A percentile compares a stretch with the other conserved stretches of the same genome.
These are phyloP conservation scores for Probaryconus sp. DNA, from an alignment of 1,140 invertebrate species.

Conservation along the genomic window DNA sequence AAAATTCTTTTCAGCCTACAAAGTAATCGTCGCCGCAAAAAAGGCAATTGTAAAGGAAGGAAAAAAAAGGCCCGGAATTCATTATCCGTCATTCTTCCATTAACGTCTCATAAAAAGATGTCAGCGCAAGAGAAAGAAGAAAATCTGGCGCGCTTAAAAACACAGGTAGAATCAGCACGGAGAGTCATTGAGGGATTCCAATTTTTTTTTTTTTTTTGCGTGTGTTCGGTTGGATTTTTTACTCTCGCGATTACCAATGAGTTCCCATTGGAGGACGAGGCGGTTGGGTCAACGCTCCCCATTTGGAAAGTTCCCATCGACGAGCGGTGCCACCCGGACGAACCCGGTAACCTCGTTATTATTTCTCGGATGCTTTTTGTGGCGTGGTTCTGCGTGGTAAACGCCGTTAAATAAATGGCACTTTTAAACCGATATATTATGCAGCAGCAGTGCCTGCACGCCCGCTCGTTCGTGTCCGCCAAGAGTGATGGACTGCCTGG, in stretches of 20 bases:
- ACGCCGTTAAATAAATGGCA: constrained; percentile 77
- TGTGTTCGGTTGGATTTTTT: constrained; percentile 14
- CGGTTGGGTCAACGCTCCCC: constrained; percentile 24
- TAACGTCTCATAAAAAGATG: too few relatives aligned
- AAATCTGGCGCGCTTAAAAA: too few relatives aligned
- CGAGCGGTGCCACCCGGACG: constrained; percentile 56
- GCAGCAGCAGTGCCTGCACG: constrained; percentile 61
- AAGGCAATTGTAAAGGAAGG: too few relatives aligned
- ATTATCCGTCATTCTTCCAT: too few relatives aligned
- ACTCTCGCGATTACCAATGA: neutral
- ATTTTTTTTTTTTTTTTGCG: constrained; percentile 14
- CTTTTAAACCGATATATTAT: constrained; percentile 78
- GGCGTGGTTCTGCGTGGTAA: constrained; percentile 67
- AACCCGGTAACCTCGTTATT: constrained; percentile 75
- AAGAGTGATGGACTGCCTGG: constrained; percentile 72
- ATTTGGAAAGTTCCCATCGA: constrained; percentile 53
- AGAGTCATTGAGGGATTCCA: constrained; percentile 12
- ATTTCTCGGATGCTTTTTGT: constrained; percentile 73
- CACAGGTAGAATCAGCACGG: neutral
- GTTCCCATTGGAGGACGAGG: neutral
- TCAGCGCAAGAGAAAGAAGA: too few relatives aligned
- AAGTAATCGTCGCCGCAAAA: too few relatives aligned
- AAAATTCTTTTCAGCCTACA: too few relatives aligned
- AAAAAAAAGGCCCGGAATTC: too few relatives aligned
- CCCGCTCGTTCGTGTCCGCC: constrained; percentile 57